Evolutionary conservation across 2,888 invertebrate species (phyloP), one percentile per base, ranked within the genome.

Genomic region (Pyrocoelia pectoralis): DNA sequence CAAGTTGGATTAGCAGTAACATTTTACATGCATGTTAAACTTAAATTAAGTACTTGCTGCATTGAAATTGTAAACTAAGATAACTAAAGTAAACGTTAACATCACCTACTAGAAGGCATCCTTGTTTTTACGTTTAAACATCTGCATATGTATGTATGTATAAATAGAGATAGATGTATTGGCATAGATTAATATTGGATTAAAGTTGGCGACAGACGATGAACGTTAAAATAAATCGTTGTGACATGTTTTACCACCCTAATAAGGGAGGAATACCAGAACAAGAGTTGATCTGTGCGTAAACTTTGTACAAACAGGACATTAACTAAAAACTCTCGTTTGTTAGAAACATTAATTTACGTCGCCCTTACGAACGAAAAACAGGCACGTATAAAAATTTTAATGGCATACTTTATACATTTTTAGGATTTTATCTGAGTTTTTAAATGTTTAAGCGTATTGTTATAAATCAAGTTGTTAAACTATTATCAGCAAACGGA

Each of bases 31-130:
- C 56, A 60, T 65, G 65, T 65, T 65, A 60, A 60, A 60, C 56
- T 60, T 60, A 65, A 68, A 66, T 66, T 68, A 66, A 68, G 66
- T 65, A 65, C 62, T 58, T 56, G 60, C 61, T 65, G 64, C 64
- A 66, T 65, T 51, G 61, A 66, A 68, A 68, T 68, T 58, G 63
- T 68, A 68, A 68, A 66, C 65, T 65, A 62, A 66, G 66, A 64
- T 61, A 61, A 59, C 63, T 64, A 61, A 64, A 56, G 50, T 58
- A 57, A 61, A 66, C 55, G 61, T 56, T 46, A 61, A 58, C 63
- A 58, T 53, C 51, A 13, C n/a, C n/a, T n/a, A n/a, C n/a, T n/a
- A 28, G 8, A 50, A 29, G 24, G 15, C 29, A 33, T 63, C 63
- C 28, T 55, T 54, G 58, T 63, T 24, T 14, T 46, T 24, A 40